phyloP scores from a whole-genome alignment of 2,888 invertebrate genomes.

The Mystacides longicornis region DNA sequence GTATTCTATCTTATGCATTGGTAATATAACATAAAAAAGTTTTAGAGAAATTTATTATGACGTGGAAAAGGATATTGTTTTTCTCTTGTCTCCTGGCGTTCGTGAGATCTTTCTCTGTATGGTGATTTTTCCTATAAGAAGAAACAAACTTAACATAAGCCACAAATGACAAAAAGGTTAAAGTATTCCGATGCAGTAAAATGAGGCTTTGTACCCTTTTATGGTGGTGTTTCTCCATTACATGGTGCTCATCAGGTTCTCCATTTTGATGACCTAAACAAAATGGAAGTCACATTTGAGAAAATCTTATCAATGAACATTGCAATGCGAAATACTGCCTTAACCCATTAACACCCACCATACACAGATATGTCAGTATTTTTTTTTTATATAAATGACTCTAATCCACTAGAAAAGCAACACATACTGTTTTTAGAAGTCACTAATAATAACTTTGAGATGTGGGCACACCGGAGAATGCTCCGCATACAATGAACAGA shows the following conservation, averaged over 20 bases:
- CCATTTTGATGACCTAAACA: conserved; percentile 65
- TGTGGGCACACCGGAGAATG: too few relatives aligned
- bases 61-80: conserved; percentile 74
- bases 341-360: conserved; percentile 27
- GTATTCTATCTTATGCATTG: too few relatives aligned
- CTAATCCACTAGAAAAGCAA: neutral
- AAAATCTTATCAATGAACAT: too few relatives aligned
- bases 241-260: conserved; percentile 60
- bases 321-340: too few relatives aligned
- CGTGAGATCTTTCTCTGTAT: conserved; percentile 70
- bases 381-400: neutral
- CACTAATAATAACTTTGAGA: too few relatives aligned
- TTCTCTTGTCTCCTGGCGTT: conserved; percentile 63
- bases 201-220: conserved; percentile 63
- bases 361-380: conserved; percentile 27
- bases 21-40: too few relatives aligned
- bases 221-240: conserved; percentile 65
- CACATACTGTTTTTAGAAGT: too few relatives aligned
- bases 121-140: conserved; percentile 68
- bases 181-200: too few relatives aligned
- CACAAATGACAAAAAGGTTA: too few relatives aligned
- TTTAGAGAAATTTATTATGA: too few relatives aligned
- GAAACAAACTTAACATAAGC: neutral
- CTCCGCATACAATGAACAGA: too few relatives aligned
- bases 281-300: too few relatives aligned